phyloP scores from a whole-genome alignment of 2,888 invertebrate genomes.

The Cheilosia vulpina region DNA sequence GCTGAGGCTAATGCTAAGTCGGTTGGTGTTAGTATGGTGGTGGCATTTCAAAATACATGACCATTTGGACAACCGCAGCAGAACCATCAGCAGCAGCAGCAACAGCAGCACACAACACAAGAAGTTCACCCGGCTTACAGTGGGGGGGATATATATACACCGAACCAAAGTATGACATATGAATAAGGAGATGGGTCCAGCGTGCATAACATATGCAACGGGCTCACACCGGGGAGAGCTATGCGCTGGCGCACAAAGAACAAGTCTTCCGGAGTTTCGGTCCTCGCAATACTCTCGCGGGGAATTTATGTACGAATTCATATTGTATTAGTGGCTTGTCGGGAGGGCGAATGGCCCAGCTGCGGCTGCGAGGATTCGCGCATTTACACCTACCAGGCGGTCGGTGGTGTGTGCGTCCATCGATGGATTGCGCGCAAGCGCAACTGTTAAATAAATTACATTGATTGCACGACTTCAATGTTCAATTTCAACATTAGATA shows the following conservation, averaged over 20 bases:
- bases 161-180: constrained; percentile 67
- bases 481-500: constrained; percentile 74
- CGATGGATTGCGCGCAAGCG: constrained; percentile 56
- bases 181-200: constrained; percentile 69
- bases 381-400: constrained; percentile 53
- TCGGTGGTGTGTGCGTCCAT: constrained; percentile 49
- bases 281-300: constrained; percentile 44
- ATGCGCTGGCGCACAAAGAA: constrained; percentile 28
- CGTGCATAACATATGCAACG: constrained; percentile 30
- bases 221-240: constrained; percentile 28
- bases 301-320: constrained; percentile 75
- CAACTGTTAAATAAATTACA: constrained; percentile 75
- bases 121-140: constrained; percentile 46
- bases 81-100: constrained; percentile 62
- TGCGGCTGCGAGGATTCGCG: constrained; percentile 55
- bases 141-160: neutral
- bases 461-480: constrained; percentile 76
- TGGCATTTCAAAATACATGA: constrained; percentile 73
- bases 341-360: constrained; percentile 42
- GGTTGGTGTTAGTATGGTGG: constrained; percentile 59
- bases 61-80: constrained; percentile 70
- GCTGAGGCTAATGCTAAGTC: constrained; percentile 60
- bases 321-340: constrained; percentile 55
- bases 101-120: constrained; percentile 41
- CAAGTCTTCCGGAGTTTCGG: constrained; percentile 67